Evolutionary conservation across 2,797 vertebrate species (phyloP).

Genomic region (Allochrocebus solatus): DNA sequence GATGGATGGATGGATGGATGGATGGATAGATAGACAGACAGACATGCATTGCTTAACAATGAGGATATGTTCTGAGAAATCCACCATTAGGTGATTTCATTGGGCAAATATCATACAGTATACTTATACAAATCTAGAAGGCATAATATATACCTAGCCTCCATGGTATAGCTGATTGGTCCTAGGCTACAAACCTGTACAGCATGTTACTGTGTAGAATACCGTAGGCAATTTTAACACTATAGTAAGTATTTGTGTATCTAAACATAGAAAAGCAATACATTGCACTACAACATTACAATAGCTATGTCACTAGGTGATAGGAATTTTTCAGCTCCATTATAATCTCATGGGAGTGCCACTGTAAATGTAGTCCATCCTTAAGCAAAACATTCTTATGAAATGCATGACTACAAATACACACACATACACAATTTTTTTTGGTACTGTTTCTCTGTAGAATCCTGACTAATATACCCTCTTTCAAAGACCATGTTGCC

Average conservation of each 20-base stretch:
- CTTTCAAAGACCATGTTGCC: neutral
- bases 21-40: neutral
- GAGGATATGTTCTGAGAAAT: neutral
- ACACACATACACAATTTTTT: neutral
- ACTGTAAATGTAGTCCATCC: neutral
- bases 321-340: neutral
- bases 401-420: neutral
- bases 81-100: neutral
- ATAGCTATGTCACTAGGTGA: neutral
- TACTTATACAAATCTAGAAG: neutral
- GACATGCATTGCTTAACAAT: neutral
- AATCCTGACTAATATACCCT: neutral
- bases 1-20: accelerated
- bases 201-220: neutral
- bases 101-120: neutral
- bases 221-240: neutral
- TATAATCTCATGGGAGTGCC: neutral
- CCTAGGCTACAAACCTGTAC: neutral
- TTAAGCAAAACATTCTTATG: neutral
- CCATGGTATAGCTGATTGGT: neutral
- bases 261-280: neutral
- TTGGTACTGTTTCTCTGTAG: neutral
- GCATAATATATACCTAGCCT: neutral
- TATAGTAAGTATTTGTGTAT: neutral
- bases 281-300: neutral